Evolutionary conservation across 2,113 vertebrate genomes (phyloP), one percentile per base, ranked within the genome.

Genomic region (Theristicus caerulescens): DNA sequence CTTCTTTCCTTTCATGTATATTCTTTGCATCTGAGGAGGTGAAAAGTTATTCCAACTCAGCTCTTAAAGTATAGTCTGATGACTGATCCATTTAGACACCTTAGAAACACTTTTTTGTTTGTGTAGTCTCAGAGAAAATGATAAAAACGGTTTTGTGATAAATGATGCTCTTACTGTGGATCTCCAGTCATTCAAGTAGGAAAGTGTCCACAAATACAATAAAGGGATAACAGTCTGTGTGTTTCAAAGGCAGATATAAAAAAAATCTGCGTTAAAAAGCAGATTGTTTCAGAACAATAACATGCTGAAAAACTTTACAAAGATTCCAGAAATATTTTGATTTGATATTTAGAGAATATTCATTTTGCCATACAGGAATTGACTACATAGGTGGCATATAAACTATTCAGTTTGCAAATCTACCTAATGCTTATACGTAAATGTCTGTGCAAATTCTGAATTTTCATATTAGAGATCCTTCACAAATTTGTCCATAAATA

Each of bases 361-460:
- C 4, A 26, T 94, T 91, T 82, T 92, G 9, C 15, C 17, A 27
- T 32, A 57, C 1, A 32, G 7, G 14, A 49, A 69, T 38, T 61
- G 2, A 52, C n/a, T 52, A 49, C 0, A 0, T 29, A 72, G 8
- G 13, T 16, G 2, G n/a, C 20, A 32, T 12, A 76, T 38, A 36
- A 79, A 7, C 16, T 64, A 52, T 71, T 67, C 16, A 57, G 20
- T 64, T 49, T 64, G 16, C 4, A 87, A 82, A 64, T 71, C 8
- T 86, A 36, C 4, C 9, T 77, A 65, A 72, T 17, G 13, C 27
- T 65, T 65, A 29, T 9, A 31, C 54, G 10, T 17, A 82, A 82
- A 55, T 5, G 0, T 55, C 40, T 80, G 32, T 67, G 22, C 4
- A 73, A 70, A 80, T 80, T 80, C 34, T 65, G 26, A 72, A 66